A percentile compares a stretch with the other conserved stretches of the same genome.
phyloP scores from a whole-genome alignment of 2,888 invertebrate genomes.

The Linnaemya tessellans region DNA sequence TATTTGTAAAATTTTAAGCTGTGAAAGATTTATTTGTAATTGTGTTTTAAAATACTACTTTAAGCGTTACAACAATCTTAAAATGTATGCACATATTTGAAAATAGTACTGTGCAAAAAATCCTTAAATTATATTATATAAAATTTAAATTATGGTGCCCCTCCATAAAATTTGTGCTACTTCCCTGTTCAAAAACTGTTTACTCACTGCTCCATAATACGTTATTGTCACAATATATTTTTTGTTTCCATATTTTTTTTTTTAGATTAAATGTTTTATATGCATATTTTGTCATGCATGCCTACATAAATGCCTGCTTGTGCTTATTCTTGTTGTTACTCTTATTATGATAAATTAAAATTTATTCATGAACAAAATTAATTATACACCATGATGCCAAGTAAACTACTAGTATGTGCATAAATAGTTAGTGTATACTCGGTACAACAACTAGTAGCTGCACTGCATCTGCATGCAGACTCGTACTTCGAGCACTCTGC shows the following conservation, averaged over 20 bases:
- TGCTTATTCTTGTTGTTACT: constrained; percentile 55
- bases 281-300: constrained; percentile 61
- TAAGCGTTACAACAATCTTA: too few relatives aligned
- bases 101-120: too few relatives aligned
- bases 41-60: too few relatives aligned
- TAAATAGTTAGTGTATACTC: constrained; percentile 6
- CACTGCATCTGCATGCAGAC: constrained; percentile 1
- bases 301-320: constrained; percentile 43
- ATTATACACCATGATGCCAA: constrained; percentile 75
- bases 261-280: constrained; percentile 50
- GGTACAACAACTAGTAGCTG: constrained; percentile 18
- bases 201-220: constrained; percentile 50
- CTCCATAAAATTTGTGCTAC: neutral
- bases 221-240: constrained; percentile 69
- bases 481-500: constrained; percentile 26
- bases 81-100: too few relatives aligned
- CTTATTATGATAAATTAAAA: constrained; percentile 77
- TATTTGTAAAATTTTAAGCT: too few relatives aligned
- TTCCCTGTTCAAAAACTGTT: constrained; percentile 35
- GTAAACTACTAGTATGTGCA: constrained; percentile 55
- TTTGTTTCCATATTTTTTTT: constrained; percentile 27
- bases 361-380: constrained; percentile 80
- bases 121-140: too few relatives aligned
- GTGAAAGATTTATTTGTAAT: too few relatives aligned
- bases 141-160: too few relatives aligned